A percentile compares a stretch with the other conserved stretches of the same genome.
phyloP scores from a whole-genome alignment of 1,140 invertebrate species.

The Hyles euphorbiae region DNA sequence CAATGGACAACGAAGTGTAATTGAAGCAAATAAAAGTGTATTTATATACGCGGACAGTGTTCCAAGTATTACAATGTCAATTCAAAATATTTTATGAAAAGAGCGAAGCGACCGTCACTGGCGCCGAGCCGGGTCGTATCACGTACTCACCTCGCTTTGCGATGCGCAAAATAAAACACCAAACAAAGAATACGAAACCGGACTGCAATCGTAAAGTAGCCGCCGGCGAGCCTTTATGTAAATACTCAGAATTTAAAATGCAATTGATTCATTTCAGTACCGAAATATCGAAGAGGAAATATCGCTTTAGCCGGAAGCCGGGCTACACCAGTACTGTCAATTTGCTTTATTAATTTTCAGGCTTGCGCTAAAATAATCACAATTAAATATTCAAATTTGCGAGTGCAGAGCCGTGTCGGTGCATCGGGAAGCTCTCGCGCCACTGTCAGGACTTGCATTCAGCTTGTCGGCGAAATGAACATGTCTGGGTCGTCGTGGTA shows the following conservation, averaged over 20 bases:
- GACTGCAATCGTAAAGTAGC: conserved; percentile 44
- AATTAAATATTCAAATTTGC: conserved; percentile 66
- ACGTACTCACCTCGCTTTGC: conserved; percentile 37
- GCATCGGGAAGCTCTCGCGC: conserved; percentile 37
- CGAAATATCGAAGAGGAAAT: conserved; percentile 11
- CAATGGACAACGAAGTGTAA: too few relatives aligned
- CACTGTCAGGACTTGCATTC: conserved; percentile 61
- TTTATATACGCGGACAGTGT: too few relatives aligned
- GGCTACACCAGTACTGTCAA: conserved; percentile 35
- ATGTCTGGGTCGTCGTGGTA: conserved; percentile 54
- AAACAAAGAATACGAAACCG: conserved; percentile 44
- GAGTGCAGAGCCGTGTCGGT: conserved; percentile 64
- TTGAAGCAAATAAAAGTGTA: too few relatives aligned
- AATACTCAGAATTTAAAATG: conserved; percentile 37
- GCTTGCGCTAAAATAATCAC: conserved; percentile 46
- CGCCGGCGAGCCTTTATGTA: conserved; percentile 27
- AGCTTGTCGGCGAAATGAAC: conserved; percentile 62
- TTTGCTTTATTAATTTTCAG: conserved; percentile 47
- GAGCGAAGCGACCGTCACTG: conserved; percentile 16
- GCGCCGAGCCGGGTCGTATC: conserved; percentile 31
- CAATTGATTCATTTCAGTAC: conserved; percentile 29
- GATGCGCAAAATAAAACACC: conserved; percentile 53
- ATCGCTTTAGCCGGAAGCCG: conserved; percentile 1
- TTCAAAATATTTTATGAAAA: conserved; percentile 49
- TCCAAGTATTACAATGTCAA: background rate